These are phyloP conservation scores for Psophia crepitans DNA, from an alignment of 2,113 vertebrate species.

Conservation along the genomic window DNA sequence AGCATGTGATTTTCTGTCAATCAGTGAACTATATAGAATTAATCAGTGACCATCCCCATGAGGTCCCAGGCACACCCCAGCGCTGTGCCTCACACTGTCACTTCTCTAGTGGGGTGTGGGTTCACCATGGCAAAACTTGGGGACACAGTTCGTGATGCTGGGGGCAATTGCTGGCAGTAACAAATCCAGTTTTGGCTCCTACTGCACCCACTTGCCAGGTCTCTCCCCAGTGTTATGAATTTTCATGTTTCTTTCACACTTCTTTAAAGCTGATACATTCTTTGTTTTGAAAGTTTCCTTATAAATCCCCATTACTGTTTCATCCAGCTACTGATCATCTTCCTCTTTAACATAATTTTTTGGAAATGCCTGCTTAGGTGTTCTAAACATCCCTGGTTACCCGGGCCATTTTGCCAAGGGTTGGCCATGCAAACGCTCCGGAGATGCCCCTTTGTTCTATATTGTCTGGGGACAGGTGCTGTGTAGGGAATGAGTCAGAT, in stretches of 20 bases:
- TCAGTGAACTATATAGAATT: background rate
- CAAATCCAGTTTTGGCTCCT: background rate
- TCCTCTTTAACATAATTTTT: background rate
- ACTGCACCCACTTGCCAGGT: background rate
- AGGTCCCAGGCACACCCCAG: rapidly evolving
- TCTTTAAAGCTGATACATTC: background rate
- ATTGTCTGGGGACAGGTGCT: background rate
- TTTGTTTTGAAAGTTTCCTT: background rate
- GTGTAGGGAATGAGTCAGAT: background rate
- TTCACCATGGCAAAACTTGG: rapidly evolving
- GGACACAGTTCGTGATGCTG: background rate
- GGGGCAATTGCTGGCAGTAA: background rate
- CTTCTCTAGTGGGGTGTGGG: background rate
- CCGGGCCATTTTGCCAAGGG: background rate
- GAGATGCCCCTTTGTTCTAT: background rate
- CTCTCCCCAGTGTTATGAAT: background rate
- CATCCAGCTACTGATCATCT: background rate
- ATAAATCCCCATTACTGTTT: background rate
- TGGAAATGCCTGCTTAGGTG: background rate
- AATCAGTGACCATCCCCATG: rapidly evolving
- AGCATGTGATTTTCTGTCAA: background rate
- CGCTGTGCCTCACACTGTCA: background rate
- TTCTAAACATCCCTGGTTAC: background rate
- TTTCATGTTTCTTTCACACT: rapidly evolving
- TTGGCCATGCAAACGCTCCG: background rate